These are phyloP conservation scores for Ramphastos sulfuratus DNA, from an alignment of 2,113 vertebrate species.

Conservation along the genomic window DNA sequence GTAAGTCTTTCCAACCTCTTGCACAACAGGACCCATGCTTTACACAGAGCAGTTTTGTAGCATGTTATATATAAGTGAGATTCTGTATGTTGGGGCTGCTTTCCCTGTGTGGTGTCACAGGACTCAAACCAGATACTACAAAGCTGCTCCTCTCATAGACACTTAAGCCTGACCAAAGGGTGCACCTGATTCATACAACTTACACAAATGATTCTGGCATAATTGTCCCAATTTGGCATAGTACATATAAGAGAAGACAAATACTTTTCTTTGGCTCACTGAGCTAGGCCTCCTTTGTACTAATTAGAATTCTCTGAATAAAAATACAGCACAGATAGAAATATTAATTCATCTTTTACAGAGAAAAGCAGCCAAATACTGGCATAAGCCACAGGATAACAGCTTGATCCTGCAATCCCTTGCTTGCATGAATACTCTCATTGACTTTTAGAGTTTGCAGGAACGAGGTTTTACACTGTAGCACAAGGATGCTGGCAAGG, in stretches of 20 bases:
- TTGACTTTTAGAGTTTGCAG: slow-evolving; percentile 42
- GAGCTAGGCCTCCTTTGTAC: neutral
- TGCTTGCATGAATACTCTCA: slow-evolving; percentile 43
- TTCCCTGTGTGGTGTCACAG: neutral
- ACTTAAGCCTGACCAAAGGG: neutral
- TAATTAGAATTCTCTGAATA: slow-evolving; percentile 49
- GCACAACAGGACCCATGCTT: neutral
- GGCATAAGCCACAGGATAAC: slow-evolving; percentile 37
- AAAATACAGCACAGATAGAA: slow-evolving; percentile 16
- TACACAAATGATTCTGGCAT: neutral
- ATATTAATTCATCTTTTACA: slow-evolving; percentile 29
- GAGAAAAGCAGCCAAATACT: slow-evolving; percentile 46
- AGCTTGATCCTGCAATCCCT: slow-evolving; percentile 58
- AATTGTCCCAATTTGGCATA: neutral
- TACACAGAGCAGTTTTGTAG: neutral
- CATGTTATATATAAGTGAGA: rapidly evolving
- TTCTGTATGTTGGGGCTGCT: neutral
- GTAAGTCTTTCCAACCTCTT: neutral
- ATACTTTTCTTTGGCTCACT: slow-evolving; percentile 11
- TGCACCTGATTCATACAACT: neutral
- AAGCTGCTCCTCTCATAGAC: neutral
- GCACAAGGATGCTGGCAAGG: slow-evolving; percentile 5
- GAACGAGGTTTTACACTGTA: neutral
- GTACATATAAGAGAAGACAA: neutral
- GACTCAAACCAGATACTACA: neutral